A percentile compares a stretch with the other conserved stretches of the same genome.
These are phyloP conservation scores for Bradypus variegatus DNA, from an alignment of 2,797 vertebrate species.

Conservation along the genomic window DNA sequence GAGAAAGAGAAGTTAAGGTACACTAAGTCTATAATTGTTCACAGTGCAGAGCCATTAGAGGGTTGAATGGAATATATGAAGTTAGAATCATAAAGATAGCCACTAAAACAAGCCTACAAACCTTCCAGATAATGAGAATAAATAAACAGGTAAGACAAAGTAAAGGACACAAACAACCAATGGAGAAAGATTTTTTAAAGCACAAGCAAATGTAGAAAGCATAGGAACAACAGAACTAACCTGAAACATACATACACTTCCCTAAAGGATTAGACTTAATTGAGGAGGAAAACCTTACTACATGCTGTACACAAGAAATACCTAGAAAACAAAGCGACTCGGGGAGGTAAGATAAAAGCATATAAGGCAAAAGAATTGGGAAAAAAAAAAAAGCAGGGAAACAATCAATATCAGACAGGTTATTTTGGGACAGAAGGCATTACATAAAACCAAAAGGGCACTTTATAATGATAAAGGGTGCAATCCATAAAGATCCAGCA, in stretches of 20 bases:
- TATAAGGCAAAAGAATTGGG: accelerated
- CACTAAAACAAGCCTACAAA: neutral
- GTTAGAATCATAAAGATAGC: accelerated
- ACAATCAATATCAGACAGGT: neutral
- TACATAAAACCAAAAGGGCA: neutral
- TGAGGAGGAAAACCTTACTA: neutral
- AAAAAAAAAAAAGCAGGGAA: neutral
- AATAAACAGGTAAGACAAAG: neutral
- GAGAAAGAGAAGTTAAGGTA: too few relatives aligned
- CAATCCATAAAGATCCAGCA: neutral
- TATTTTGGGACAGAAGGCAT: neutral
- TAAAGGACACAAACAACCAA: accelerated
- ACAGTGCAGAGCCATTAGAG: accelerated
- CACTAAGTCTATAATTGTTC: accelerated
- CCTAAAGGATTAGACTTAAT: accelerated
- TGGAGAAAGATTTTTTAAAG: accelerated
- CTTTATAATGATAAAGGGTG: neutral
- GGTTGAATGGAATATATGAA: accelerated
- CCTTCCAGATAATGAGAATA: neutral
- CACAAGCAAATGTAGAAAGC: neutral
- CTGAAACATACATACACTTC: accelerated
- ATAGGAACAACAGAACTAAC: too few relatives aligned
- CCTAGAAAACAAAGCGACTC: neutral
- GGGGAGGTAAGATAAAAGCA: neutral
- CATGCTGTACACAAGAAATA: neutral